Base-by-base conservation (phyloP, 2,888 invertebrate genomes). In the Thymelicus sylvestris region DNA sequence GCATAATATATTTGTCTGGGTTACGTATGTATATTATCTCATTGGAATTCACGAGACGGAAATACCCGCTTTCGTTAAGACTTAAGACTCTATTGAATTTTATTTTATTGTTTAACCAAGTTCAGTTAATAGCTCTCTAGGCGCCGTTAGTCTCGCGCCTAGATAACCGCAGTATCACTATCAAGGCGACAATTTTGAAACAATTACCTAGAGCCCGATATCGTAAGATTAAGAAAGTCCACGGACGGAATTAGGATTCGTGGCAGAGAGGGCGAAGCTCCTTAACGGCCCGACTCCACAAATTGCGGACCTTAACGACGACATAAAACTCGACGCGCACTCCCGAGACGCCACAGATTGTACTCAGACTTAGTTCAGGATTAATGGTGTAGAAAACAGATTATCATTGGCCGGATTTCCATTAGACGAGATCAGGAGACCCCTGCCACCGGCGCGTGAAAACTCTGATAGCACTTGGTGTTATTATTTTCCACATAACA, bases 371-470 rank as follows among this genome's bases (percentile, higher is more conserved):
- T 93, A 94, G 91, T 92, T 91, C 86, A 90, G 93, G 94, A 94
- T 94, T 94, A 94, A 94, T 94, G 94, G 93, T 93, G 93, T 92
- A 93, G 94, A 94, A 94, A 94, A 93, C 93, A 94, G 94, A 94
- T 94, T 94, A 94, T 94, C 94, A 94, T 94, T 93, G 92, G 91
- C 90, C 86, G 91, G 90, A 90, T 92, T 92, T 92, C 93, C 90
- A 92, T 92, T 93, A 92, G 89, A 83, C 72, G 74, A 70, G 70
- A 70, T 60, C 69, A 70, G 57, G 47, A 85, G 90, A 89, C 93
- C 93, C 93, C 93, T 93, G 91, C 93, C 91, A 90, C 81, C 91
- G 90, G 87, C 91, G 93, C 93, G 93, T 93, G 91, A 93, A 92
- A 88, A 88, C 87, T 80, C 85, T 88, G 88, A 91, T 91, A 90